phyloP scores from a whole-genome alignment of 2,888 invertebrate species.

The Horisme vitalbata region DNA sequence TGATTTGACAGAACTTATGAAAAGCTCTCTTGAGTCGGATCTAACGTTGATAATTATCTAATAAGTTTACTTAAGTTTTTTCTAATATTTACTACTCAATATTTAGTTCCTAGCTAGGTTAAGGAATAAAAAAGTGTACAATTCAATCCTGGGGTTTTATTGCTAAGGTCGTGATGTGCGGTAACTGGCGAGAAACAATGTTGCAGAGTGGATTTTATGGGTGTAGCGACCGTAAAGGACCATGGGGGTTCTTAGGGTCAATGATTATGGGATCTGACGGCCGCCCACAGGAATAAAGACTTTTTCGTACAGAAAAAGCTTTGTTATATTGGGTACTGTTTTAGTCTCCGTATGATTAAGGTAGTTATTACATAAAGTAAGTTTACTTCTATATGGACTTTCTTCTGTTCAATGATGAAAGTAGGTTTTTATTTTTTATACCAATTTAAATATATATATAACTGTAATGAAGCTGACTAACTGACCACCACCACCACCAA shows the following conservation, averaged over 20 bases:
- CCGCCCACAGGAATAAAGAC: background rate
- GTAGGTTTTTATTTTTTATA: too few relatives aligned
- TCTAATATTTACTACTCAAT: constrained; percentile 20
- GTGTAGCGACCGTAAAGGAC: constrained; percentile 36
- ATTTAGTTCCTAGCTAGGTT: constrained; percentile 30
- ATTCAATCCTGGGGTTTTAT: constrained; percentile 18
- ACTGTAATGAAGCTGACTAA: too few relatives aligned
- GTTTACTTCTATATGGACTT: too few relatives aligned
- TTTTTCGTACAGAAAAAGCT: background rate
- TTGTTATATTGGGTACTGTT: too few relatives aligned
- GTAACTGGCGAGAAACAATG: constrained; percentile 23
- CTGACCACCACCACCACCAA: too few relatives aligned
- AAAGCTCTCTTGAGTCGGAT: constrained; percentile 53
- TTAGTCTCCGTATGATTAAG: too few relatives aligned
- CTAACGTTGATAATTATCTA: constrained; percentile 31
- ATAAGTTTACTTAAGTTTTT: constrained; percentile 5
- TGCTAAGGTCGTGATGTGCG: constrained; percentile 33
- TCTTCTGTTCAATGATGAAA: too few relatives aligned
- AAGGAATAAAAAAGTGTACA: constrained; percentile 13
- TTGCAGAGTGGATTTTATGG: constrained; percentile 34
- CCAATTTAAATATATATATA: too few relatives aligned
- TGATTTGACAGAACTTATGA: constrained; percentile 53
- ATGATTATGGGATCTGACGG: constrained; percentile 34
- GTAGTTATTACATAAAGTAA: too few relatives aligned
- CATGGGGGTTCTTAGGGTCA: constrained; percentile 38